phyloP scores from a whole-genome alignment of 2,888 invertebrate species.

The Xylota segnis region DNA sequence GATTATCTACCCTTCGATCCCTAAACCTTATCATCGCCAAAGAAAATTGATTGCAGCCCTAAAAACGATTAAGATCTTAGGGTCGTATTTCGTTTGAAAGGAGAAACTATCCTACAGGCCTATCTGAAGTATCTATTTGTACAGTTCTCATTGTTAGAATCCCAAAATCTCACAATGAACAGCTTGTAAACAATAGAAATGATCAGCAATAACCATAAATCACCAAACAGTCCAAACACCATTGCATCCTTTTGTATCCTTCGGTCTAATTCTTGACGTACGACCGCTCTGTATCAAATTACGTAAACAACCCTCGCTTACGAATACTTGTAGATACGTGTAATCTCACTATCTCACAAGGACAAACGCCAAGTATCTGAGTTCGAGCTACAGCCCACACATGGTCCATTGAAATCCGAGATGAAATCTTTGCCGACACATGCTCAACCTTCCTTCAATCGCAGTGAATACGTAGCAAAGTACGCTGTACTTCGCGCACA shows the following conservation, averaged over 20 bases:
- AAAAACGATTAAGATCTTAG: background rate
- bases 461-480: background rate
- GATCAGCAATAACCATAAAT: slow-evolving; percentile 13
- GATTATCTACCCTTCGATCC: too few relatives aligned
- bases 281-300: slow-evolving; percentile 47
- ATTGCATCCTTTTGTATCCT: slow-evolving; percentile 38
- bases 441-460: slow-evolving; percentile 21
- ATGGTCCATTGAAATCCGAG: slow-evolving; percentile 45
- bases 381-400: slow-evolving; percentile 2
- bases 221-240: background rate
- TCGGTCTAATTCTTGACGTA: slow-evolving; percentile 8
- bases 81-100: background rate
- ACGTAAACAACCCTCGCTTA: slow-evolving; percentile 51
- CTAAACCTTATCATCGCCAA: background rate
- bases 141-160: background rate
- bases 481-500: background rate
- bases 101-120: too few relatives aligned
- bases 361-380: background rate
- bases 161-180: background rate
- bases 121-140: too few relatives aligned
- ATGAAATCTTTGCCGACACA: slow-evolving; percentile 36
- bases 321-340: slow-evolving; percentile 24
- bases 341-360: slow-evolving; percentile 47
- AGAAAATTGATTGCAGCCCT: background rate
- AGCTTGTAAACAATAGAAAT: background rate